Conservation (phyloP, 2,113 vertebrate species). For the Psammodynastes pulverulentus region DNA sequence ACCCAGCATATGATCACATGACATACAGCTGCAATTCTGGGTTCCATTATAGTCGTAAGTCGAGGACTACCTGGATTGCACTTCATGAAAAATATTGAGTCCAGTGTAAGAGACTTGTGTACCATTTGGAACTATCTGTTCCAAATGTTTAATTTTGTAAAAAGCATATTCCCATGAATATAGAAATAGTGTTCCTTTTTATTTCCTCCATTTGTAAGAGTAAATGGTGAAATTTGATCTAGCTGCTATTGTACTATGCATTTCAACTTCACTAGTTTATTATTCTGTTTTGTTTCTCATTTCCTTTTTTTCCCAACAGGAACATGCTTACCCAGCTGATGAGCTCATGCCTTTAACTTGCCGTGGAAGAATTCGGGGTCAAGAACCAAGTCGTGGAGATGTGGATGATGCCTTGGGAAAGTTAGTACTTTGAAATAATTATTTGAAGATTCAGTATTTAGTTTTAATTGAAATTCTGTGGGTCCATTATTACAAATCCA, state of each 20-base stretch:
- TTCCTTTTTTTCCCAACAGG: constrained; percentile 62
- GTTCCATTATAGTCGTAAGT: background rate
- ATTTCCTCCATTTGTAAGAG: background rate
- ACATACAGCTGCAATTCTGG: background rate
- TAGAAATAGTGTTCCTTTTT: background rate
- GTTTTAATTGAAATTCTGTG: background rate
- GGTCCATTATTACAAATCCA: background rate
- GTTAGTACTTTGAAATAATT: constrained; percentile 72
- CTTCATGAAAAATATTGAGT: background rate
- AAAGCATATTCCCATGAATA: background rate
- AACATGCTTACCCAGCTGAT: constrained; percentile 97
- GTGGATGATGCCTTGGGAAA: constrained; percentile 96
- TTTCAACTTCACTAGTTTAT: background rate
- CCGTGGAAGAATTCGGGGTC: constrained; percentile 90
- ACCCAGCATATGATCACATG: background rate
- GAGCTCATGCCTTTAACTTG: constrained; percentile 98
- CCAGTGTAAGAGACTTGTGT: background rate
- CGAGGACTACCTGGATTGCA: background rate
- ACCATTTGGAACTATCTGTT: background rate
- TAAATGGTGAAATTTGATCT: background rate
- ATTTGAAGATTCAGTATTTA: background rate
- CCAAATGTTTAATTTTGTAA: background rate
- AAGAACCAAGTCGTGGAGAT: constrained; percentile 94
- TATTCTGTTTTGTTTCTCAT: background rate
- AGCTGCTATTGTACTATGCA: background rate